These are phyloP conservation scores for Meloidogyne floridensis DNA, from an alignment of 1,140 invertebrate genomes.

Conservation along the genomic window DNA sequence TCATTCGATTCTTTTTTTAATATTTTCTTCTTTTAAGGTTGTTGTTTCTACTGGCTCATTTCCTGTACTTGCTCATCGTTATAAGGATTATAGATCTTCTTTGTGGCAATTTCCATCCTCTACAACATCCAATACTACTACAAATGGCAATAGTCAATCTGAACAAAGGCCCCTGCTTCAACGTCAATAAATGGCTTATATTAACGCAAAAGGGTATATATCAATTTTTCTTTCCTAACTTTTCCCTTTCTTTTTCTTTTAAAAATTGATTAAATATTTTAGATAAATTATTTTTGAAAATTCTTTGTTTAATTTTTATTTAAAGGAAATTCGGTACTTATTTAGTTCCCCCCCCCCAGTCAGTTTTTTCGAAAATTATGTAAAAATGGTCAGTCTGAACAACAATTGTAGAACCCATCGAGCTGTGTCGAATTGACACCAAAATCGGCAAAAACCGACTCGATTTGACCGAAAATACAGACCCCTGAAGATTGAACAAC, in stretches of 20 bases:
- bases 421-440: too few species aligned
- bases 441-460: too few species aligned
- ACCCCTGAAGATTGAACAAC: too few species aligned
- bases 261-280: too few species aligned
- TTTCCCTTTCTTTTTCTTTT: not conserved
- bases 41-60: constrained; percentile 39
- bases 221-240: not conserved
- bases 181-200: not conserved
- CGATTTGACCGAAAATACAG: too few species aligned
- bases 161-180: constrained; percentile 3
- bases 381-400: too few species aligned
- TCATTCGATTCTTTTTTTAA: not conserved
- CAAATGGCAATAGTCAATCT: constrained; percentile 6
- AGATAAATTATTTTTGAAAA: too few species aligned
- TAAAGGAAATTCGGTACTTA: too few species aligned
- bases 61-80: constrained; percentile 38
- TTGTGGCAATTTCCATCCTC: constrained; percentile 45
- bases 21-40: constrained; percentile 29
- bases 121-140: not conserved
- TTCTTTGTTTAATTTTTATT: too few species aligned
- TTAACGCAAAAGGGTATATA: not conserved
- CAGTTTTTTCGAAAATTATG: too few species aligned
- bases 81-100: constrained; percentile 40
- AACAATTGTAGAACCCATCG: too few species aligned
- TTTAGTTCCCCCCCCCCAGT: too few species aligned